Evolutionary conservation across 1,140 invertebrate genomes (phyloP), one percentile per base, ranked within the genome.

Genomic region (Drosophila albomicans): DNA sequence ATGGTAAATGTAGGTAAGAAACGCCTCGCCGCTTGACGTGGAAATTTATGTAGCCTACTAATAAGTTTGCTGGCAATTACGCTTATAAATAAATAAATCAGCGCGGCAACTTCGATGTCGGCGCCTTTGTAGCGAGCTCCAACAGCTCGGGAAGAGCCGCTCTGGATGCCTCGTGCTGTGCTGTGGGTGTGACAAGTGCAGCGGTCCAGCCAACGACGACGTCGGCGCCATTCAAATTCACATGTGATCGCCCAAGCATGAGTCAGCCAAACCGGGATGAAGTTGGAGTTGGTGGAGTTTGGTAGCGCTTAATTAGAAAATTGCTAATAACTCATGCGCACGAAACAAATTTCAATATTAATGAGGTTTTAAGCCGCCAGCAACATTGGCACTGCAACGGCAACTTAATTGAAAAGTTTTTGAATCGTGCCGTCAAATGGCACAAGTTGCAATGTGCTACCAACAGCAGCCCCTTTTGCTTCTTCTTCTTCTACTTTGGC

Each of bases 311-410:
- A 89, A 89, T 89, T 89, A 89, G 85, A 89, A 89, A 89, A 90
- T 89, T 90, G 85, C 85, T 90, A 89, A 89, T 89, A 89, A 90
- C 85, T 89, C 86, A 90, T 90, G 85, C 86, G 89, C 85, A 89
- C 86, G 85, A 89, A 54, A 90, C 85, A 89, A 89, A 89, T 90
- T 89, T 89, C 86, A 89, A 89, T 89, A 89, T 89, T 89, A 89
- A 89, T 89, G 85, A 89, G 86, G 86, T 89, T 89, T 89, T 71
- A 74, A 75, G 86, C 61, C 69, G 82, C 48, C 82, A 63, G 46
- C 78, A 20, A 20, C 65, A 56, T 16, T 59, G 45, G 70, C 51
- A 52, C 62, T 74, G 75, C 41, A 57, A 25, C 62, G 51, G 45
- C 75, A 64, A 75, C 82, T 82, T 87, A 87, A 87, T 87, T 87